Percentiles rank a stretch among this genome's conserved stretches.
phyloP scores from a whole-genome alignment of 1,140 invertebrate species.

The Theocolax elegans region DNA sequence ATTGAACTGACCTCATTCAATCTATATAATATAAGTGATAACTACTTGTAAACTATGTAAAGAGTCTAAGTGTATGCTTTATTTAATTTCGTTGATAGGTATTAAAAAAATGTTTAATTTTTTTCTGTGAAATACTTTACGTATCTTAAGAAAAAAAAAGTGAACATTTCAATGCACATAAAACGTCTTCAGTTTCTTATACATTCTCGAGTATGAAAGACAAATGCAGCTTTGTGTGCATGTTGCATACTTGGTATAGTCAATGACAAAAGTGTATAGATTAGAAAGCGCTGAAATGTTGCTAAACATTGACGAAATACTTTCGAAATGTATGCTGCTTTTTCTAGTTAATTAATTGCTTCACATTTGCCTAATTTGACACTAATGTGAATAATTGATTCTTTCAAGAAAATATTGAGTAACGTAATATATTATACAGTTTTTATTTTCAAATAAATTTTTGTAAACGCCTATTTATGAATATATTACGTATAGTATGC shows the following conservation, averaged over 20 bases:
- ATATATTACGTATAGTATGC: too few relatives aligned
- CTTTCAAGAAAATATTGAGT: too few relatives aligned
- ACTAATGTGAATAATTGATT: slow-evolving; percentile 14
- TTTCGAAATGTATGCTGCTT: slow-evolving; percentile 28
- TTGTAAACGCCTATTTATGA: too few relatives aligned
- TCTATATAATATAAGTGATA: background rate
- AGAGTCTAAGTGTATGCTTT: background rate
- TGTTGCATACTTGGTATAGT: slow-evolving; percentile 3
- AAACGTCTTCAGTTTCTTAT: background rate
- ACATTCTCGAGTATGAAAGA: background rate
- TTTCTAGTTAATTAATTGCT: slow-evolving; percentile 19
- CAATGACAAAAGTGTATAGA: slow-evolving; percentile 33
- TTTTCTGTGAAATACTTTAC: too few relatives aligned
- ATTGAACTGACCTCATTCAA: slow-evolving; percentile 21
- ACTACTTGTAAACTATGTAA: background rate
- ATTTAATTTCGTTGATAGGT: background rate
- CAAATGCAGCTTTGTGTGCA: slow-evolving; percentile 14
- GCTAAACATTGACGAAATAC: slow-evolving; percentile 26
- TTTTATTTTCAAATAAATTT: too few relatives aligned
- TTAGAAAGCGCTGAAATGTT: slow-evolving; percentile 36
- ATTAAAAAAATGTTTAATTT: too few relatives aligned
- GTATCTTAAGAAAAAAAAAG: too few relatives aligned
- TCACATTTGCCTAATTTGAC: background rate
- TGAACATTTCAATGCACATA: background rate
- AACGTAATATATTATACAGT: too few relatives aligned